Evolutionary conservation across 2,797 vertebrate species (phyloP).

Genomic region (Channa striata): DNA sequence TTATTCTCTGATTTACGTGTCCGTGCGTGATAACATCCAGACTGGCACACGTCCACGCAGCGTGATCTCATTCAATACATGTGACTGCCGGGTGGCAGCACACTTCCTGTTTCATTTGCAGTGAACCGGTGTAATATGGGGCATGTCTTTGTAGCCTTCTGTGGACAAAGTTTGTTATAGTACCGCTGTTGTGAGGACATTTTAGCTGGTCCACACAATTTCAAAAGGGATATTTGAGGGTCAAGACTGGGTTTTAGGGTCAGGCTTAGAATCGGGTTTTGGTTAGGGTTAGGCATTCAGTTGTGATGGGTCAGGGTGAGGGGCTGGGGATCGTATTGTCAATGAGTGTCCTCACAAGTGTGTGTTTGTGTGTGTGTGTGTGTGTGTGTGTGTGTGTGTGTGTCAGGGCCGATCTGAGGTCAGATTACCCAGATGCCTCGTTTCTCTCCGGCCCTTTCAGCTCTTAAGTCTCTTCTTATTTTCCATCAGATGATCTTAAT

Average conservation of each 20-base stretch:
- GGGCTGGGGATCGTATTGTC: no score
- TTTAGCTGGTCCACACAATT: no score
- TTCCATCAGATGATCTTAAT: conserved; percentile 14
- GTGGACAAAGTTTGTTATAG: no score
- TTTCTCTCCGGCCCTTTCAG: neutral
- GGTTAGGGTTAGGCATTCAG: no score
- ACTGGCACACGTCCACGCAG: neutral
- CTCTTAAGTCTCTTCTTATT: neutral
- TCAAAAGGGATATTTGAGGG: no score
- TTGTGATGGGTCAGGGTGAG: no score
- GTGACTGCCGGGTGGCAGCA: neutral
- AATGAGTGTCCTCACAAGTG: no score
- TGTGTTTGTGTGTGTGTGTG: neutral
- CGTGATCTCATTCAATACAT: conserved; percentile 13
- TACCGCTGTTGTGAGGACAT: no score
- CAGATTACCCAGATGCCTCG: neutral
- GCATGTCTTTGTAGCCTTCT: no score
- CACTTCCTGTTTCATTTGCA: conserved; percentile 36
- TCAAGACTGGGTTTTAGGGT: no score
- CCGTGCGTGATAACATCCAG: neutral
- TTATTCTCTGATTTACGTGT: no score
- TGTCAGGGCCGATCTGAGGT: neutral
- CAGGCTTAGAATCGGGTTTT: no score
- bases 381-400: neutral
- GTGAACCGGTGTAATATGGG: neutral